Percentiles rank a stretch among this genome's conserved stretches.
Conservation (phyloP, 2,113 vertebrate species). For the Sylvietta virens region DNA sequence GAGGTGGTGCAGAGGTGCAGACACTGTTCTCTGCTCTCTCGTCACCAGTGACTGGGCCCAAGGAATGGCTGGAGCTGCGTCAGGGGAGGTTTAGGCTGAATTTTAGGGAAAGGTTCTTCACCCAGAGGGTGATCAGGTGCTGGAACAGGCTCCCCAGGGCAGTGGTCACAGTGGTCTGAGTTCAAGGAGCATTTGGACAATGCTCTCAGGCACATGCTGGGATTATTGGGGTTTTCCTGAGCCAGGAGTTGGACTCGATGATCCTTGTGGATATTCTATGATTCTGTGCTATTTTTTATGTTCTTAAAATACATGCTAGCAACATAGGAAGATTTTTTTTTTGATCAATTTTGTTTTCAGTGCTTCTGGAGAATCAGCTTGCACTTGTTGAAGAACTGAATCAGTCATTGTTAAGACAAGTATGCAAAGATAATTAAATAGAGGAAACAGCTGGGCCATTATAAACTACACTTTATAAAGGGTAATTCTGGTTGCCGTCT, state of each 20-base stretch:
- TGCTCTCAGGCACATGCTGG: background rate
- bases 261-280: background rate
- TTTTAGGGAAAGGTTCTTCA: background rate
- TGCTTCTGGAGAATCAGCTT: background rate
- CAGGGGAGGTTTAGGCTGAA: background rate
- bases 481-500: background rate
- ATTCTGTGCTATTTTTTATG: background rate
- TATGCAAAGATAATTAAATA: background rate
- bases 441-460: background rate
- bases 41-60: background rate
- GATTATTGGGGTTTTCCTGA: background rate
- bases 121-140: accelerated
- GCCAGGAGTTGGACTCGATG: background rate
- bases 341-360: background rate
- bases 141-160: background rate
- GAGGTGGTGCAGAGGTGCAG: background rate
- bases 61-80: background rate
- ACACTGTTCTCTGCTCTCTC: background rate
- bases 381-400: background rate
- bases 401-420: background rate
- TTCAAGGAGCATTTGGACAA: background rate
- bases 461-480: background rate
- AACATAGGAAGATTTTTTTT: background rate
- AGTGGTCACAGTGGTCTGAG: background rate
- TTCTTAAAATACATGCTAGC: background rate